phyloP scores from a whole-genome alignment of 2,888 invertebrate species.

The Philereme transversata region DNA sequence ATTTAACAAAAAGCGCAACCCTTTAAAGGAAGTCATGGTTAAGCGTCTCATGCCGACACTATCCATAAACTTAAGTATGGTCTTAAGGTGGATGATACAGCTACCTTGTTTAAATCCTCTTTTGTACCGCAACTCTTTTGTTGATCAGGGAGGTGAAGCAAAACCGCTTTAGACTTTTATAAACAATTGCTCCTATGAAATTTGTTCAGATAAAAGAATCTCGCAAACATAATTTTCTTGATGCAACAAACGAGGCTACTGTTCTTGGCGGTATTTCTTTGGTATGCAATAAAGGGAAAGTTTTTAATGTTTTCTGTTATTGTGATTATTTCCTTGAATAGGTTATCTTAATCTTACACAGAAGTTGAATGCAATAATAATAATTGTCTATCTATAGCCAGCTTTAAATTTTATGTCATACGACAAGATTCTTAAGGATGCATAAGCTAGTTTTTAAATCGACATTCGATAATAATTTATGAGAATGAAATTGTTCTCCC shows the following conservation, averaged over 20 bases:
- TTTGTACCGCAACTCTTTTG: constrained; percentile 78
- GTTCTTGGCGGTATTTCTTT: constrained; percentile 47
- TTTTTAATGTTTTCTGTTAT: constrained; percentile 32
- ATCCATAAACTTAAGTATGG: constrained; percentile 79
- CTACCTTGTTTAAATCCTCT: constrained; percentile 78
- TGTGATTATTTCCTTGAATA: constrained; percentile 18
- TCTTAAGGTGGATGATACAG: constrained; percentile 76
- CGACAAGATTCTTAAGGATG: background rate
- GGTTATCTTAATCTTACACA: background rate
- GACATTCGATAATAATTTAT: constrained; percentile 43
- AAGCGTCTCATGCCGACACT: constrained; percentile 75
- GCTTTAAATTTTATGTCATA: background rate
- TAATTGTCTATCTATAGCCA: background rate
- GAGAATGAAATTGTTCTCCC: constrained; percentile 58
- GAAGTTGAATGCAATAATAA: background rate
- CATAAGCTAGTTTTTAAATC: constrained; percentile 22
- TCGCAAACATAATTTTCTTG: constrained; percentile 63
- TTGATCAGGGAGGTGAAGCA: constrained; percentile 70
- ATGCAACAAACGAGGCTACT: constrained; percentile 52
- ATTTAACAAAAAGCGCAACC: constrained; percentile 81
- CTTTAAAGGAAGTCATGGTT: constrained; percentile 77
- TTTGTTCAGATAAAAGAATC: constrained; percentile 58
- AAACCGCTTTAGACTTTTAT: constrained; percentile 67
- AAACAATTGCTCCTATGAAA: constrained; percentile 71
- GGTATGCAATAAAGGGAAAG: constrained; percentile 39